Evolutionary conservation across 2,888 invertebrate species (phyloP).

Genomic region (Drosophila multiciliata): DNA sequence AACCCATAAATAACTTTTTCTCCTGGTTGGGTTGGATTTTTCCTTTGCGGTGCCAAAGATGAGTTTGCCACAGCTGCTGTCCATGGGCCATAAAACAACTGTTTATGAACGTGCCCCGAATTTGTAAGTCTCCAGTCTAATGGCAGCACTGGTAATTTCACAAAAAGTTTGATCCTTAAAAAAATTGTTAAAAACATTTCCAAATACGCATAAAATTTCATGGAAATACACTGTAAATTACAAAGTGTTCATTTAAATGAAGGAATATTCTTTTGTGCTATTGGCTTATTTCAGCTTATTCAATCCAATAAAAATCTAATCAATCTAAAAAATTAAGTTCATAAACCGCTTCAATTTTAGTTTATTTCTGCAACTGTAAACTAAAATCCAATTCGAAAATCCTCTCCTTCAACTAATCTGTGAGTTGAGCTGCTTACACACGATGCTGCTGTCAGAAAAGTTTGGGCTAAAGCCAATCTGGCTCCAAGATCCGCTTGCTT

Average conservation of each 20-base stretch:
- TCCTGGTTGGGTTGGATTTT: slow-evolving; percentile 28
- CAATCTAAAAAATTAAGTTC: not conserved
- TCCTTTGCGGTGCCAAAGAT: not conserved
- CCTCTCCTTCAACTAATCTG: slow-evolving; percentile 31
- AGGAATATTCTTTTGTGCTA: not conserved
- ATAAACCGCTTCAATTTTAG: not conserved
- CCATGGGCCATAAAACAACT: slow-evolving; percentile 62
- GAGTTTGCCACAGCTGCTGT: slow-evolving; percentile 57
- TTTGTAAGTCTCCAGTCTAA: slow-evolving; percentile 34
- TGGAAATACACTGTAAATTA: not conserved
- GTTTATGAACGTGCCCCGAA: slow-evolving; percentile 67
- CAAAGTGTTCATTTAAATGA: not conserved
- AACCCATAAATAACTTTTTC: slow-evolving; percentile 42
- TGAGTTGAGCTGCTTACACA: slow-evolving; percentile 27
- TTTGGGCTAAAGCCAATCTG: slow-evolving; percentile 14
- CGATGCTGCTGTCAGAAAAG: not conserved
- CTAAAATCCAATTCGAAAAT: slow-evolving; percentile 21
- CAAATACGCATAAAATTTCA: not conserved
- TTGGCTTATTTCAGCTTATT: not conserved
- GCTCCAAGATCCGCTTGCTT: slow-evolving; percentile 12
- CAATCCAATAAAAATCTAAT: not conserved
- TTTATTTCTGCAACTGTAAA: not conserved
- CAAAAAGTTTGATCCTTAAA: slow-evolving; percentile 5
- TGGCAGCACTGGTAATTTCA: not conserved
- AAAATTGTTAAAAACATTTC: not conserved